Evolutionary conservation across 2,113 vertebrate species (phyloP), one percentile per base, ranked within the genome.

Genomic region (Pomatostomus ruficeps): DNA sequence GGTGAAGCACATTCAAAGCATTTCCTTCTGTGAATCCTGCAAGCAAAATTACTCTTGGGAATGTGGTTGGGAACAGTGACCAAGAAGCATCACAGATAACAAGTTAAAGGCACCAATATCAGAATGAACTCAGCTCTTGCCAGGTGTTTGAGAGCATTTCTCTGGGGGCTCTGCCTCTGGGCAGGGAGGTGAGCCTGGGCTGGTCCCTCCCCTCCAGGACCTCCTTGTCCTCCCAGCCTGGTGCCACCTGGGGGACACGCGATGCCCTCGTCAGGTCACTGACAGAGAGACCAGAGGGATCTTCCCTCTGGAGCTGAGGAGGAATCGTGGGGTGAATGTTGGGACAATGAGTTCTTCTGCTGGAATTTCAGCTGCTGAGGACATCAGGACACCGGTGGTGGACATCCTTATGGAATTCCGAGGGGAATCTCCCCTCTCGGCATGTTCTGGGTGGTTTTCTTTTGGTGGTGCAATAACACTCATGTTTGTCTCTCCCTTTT

Each of bases 311-410:
- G 59, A 52, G 23, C 25, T 36, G 46, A 13, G 1, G 8, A 11
- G 1, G 14, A 49, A 1, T 4, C 0, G 0, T 22, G 29, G 40
- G 33, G 36, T 54, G 85, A 13, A 4, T 1, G 8, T 33, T 35
- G 48, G 45, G 40, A 36, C 40, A 42, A 3, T 9, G 29, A 38
- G 20, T 14, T 52, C 61, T 33, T 57, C 15, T 62, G 36, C 14
- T 76, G 58, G 18, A 13, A 5, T 71, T 92, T 51, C 33, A 83
- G 2, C 29, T 14, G 33, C 9, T 51, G n/a, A 18, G 8, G 10
- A 2, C 11, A 58, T 13, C 59, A 23, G 33, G 11, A 11, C 36
- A 9, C 12, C 40, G 43, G 8, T 8, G 51, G 6, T 82, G 55
- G 49, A 16, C 45, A 29, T 14, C 21, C 22, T 42, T 6, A 0